Evolutionary conservation across 2,888 invertebrate genomes (phyloP).

Genomic region (Drosophila nigricruria): DNA sequence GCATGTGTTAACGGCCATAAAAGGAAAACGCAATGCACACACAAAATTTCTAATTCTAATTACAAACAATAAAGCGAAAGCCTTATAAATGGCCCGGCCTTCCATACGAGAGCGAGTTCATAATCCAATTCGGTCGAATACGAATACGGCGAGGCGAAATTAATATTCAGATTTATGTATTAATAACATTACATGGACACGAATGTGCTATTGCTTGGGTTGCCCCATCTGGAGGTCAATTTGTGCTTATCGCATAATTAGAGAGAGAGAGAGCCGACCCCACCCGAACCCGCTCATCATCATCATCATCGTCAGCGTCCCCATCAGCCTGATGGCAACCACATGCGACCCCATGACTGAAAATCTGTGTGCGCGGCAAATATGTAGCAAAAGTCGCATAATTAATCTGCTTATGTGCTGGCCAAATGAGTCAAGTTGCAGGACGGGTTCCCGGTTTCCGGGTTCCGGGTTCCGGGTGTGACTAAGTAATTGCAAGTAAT

Average conservation of each 20-base stretch:
- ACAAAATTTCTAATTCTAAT: constrained; percentile 79
- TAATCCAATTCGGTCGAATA: constrained; percentile 62
- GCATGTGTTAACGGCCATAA: constrained; percentile 53
- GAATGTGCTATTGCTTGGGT: constrained; percentile 3
- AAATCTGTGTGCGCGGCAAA: constrained; percentile 65
- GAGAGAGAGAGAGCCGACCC: constrained; percentile 43
- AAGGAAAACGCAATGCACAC: constrained; percentile 60
- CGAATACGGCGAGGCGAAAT: constrained; percentile 50
- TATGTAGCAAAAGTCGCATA: constrained; percentile 72
- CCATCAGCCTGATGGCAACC: constrained; percentile 32
- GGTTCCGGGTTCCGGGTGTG: constrained; percentile 49
- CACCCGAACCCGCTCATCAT: not conserved
- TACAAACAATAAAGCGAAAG: constrained; percentile 73
- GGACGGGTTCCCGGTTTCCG: constrained; percentile 41
- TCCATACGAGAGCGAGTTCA: constrained; percentile 56
- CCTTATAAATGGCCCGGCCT: constrained; percentile 59
- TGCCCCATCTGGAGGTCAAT: constrained; percentile 64
- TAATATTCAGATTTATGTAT: constrained; percentile 82
- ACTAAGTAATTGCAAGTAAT: constrained; percentile 76
- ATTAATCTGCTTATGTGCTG: constrained; percentile 77
- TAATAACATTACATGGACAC: constrained; percentile 68
- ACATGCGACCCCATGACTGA: constrained; percentile 50
- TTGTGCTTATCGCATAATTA: constrained; percentile 80
- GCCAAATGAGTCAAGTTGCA: constrained; percentile 48
- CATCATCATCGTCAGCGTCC: constrained; percentile 12